Percentiles rank a stretch among this genome's conserved stretches.
phyloP scores from a whole-genome alignment of 2,113 vertebrate species.

The Lanius collurio region DNA sequence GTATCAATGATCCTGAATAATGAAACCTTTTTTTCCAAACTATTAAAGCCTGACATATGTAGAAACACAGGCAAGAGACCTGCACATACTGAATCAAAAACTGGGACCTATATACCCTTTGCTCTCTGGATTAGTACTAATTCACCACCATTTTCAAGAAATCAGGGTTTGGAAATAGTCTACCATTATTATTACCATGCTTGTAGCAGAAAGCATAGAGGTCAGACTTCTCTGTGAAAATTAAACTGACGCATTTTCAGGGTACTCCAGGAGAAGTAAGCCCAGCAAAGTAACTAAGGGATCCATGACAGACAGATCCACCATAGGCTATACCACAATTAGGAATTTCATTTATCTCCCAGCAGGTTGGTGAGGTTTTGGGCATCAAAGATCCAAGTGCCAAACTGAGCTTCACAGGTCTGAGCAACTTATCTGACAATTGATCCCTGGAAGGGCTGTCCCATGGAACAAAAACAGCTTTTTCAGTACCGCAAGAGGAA shows the following conservation, averaged over 20 bases:
- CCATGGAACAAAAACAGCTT: neutral
- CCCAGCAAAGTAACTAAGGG: neutral
- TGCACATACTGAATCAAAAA: neutral
- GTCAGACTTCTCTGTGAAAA: neutral
- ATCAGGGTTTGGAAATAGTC: neutral
- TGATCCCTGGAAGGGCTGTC: neutral
- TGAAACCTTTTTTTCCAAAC: neutral
- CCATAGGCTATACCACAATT: neutral
- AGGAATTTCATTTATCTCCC: neutral
- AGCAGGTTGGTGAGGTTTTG: neutral
- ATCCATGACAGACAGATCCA: neutral
- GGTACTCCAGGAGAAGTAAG: neutral
- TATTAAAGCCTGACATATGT: neutral
- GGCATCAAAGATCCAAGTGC: neutral
- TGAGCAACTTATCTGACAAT: neutral
- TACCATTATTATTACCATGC: neutral
- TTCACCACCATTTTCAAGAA: neutral
- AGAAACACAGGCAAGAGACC: neutral
- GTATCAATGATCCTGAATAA: neutral
- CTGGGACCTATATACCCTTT: neutral
- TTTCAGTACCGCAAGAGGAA: neutral
- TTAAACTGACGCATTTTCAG: neutral
- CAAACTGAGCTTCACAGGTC: neutral
- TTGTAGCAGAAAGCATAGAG: neutral
- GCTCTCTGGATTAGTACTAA: neutral